phyloP scores from a whole-genome alignment of 2,113 vertebrate genomes.

The Silurus meridionalis region DNA sequence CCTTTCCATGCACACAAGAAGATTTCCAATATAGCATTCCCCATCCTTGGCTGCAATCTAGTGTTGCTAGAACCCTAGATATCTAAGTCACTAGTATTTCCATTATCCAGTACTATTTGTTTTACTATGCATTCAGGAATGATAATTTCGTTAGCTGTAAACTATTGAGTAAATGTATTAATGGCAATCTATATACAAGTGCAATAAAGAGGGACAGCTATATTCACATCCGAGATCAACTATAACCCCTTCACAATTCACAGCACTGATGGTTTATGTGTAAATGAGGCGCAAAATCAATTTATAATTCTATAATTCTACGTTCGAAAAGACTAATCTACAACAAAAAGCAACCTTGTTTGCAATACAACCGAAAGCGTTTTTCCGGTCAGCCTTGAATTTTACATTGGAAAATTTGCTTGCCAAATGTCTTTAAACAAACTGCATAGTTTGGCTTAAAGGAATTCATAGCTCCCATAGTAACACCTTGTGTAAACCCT shows the following conservation, averaged over 20 bases:
- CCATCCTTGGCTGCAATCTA: neutral
- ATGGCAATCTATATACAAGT: neutral
- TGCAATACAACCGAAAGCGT: neutral
- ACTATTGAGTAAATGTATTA: no score
- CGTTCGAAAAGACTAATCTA: neutral
- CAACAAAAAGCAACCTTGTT: neutral
- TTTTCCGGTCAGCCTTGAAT: neutral
- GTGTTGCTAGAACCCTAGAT: neutral
- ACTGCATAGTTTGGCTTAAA: neutral
- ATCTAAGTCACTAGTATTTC: neutral
- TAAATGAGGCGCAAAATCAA: neutral
- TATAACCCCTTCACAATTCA: neutral
- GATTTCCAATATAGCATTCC: neutral
- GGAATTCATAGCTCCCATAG: neutral
- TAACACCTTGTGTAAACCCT: neutral
- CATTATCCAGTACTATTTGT: constrained; percentile 3
- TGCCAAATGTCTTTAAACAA: neutral
- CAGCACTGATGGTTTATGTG: neutral
- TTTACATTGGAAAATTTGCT: neutral
- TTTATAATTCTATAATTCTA: neutral
- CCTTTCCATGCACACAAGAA: neutral
- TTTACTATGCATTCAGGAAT: constrained; percentile 6
- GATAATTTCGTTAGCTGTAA: neutral
- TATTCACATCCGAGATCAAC: neutral
- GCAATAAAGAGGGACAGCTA: neutral